These are phyloP conservation scores for Xerus rutilus DNA, from an alignment of 2,797 vertebrate genomes.

Conservation along the genomic window DNA sequence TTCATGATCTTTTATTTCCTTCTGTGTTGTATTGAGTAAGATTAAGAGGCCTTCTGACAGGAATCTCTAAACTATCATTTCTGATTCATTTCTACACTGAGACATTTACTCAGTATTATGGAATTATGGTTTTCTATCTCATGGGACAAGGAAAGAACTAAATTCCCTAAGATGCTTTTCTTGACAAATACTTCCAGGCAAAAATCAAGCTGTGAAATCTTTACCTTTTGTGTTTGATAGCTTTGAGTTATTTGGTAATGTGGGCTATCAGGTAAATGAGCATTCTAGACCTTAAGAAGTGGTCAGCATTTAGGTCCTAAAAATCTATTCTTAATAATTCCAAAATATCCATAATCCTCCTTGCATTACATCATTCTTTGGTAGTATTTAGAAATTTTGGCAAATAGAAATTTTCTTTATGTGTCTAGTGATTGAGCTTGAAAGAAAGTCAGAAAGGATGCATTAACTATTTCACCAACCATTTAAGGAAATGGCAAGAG, in stretches of 20 bases:
- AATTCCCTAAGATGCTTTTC: constrained; percentile 57
- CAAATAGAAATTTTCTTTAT: neutral
- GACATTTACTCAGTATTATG: constrained; percentile 54
- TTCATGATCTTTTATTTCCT: constrained; percentile 61
- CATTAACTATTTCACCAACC: constrained; percentile 4
- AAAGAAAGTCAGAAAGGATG: constrained; percentile 44
- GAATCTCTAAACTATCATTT: constrained; percentile 63
- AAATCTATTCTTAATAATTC: constrained; percentile 29
- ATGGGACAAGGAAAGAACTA: constrained; percentile 40
- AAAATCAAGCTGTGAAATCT: constrained; percentile 63
- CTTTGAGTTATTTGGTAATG: constrained; percentile 52
- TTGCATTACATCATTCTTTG: neutral
- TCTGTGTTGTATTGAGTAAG: constrained; percentile 29
- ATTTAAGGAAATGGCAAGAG: constrained; percentile 8
- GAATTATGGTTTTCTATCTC: constrained; percentile 62
- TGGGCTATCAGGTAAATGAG: constrained; percentile 28
- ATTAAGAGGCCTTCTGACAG: constrained; percentile 45
- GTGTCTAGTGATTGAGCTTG: constrained; percentile 1
- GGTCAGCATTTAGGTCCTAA: constrained; percentile 33
- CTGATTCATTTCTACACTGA: constrained; percentile 57
- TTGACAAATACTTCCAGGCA: constrained; percentile 49
- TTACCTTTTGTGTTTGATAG: constrained; percentile 37
- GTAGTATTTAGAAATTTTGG: neutral
- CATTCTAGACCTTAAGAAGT: neutral
- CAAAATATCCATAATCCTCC: constrained; percentile 17